Evolutionary conservation across 37 sponge, comb jelly and placozoan species (phyloP), one percentile per base, ranked within the genome.

Genomic region (Sycon ciliatum): DNA sequence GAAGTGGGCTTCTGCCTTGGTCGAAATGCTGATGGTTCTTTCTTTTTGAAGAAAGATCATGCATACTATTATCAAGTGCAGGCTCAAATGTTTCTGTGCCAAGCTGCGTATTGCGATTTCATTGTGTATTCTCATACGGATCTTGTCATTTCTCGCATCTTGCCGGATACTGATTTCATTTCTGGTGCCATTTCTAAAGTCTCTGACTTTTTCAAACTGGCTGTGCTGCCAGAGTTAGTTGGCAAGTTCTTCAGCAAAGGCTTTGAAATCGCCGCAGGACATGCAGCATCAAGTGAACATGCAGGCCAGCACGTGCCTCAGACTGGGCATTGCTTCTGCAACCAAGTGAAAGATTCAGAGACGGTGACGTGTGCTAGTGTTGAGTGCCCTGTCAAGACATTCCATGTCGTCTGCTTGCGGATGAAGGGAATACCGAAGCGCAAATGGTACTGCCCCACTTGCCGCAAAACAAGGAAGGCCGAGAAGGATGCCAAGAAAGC

Each of bases 21-120:
- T 0, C 9, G 75, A 23, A 28, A 23, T 23, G 35, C 52, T 26
- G 24, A 70, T 36, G 72, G 69, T 20, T 65, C 29, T 4, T 24
- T 79, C 29, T 20, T 33, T 34, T 55, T 84, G 29, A 37, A 80
- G 3, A 34, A 13, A 23, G 28, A 39, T 49, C 80, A 84, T 70
- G 52, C 76, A 24, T 79, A 84, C 76, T 84, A 80, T 62, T 80
- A 80, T 52, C 85, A 84, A 76, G 80, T 84, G 22, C 84, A 83
- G 40, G 56, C 61, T 28, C 79, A 79, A 72, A 61, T 83, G 33
- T 56, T 77, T 35, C 64, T 70, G 1, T 74, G 79, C 57, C n/a
- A 76, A 0, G 36, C 52, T 11, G 54, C 67, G 28, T 84, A 70
- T 55, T 79, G 80, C 33, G 84, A 84, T 36, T 84, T 84, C 34